Evolutionary conservation across 2,888 invertebrate species (phyloP).

Genomic region (Phengaris alcon): DNA sequence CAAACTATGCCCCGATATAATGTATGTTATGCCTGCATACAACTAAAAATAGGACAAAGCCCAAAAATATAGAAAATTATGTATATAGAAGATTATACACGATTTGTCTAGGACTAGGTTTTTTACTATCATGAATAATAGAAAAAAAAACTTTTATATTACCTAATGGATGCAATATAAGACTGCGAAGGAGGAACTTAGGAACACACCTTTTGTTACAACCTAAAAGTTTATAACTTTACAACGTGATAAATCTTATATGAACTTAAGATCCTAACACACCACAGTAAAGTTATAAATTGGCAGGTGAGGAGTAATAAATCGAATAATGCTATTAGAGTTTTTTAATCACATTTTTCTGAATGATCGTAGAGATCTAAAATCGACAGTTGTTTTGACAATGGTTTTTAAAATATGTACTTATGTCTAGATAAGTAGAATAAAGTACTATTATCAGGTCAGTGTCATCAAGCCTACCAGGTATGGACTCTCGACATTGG

Average conservation of each 20-base stretch:
- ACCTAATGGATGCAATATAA: not conserved
- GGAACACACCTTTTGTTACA: not conserved
- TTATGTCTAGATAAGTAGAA: too few species aligned
- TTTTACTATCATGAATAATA: too few species aligned
- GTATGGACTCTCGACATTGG: not conserved
- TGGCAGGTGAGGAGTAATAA: conserved; percentile 17
- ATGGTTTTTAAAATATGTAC: too few species aligned
- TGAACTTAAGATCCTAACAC: not conserved
- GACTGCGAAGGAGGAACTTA: not conserved
- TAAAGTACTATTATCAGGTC: too few species aligned
- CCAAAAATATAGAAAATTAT: too few species aligned
- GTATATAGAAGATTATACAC: too few species aligned
- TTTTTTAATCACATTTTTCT: not conserved
- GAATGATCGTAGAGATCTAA: not conserved
- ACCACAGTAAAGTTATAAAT: conserved; percentile 4
- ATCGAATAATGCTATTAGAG: not conserved
- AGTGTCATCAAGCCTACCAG: not conserved
- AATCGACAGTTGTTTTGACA: too few species aligned
- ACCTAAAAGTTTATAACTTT: conserved; percentile 7
- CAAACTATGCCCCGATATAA: too few species aligned
- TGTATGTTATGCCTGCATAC: too few species aligned
- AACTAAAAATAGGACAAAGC: too few species aligned
- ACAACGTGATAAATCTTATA: conserved; percentile 5
- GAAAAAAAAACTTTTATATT: too few species aligned
- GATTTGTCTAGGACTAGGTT: too few species aligned